Base-by-base conservation (phyloP, 2,888 invertebrate genomes). In the Drosophila histrio region DNA sequence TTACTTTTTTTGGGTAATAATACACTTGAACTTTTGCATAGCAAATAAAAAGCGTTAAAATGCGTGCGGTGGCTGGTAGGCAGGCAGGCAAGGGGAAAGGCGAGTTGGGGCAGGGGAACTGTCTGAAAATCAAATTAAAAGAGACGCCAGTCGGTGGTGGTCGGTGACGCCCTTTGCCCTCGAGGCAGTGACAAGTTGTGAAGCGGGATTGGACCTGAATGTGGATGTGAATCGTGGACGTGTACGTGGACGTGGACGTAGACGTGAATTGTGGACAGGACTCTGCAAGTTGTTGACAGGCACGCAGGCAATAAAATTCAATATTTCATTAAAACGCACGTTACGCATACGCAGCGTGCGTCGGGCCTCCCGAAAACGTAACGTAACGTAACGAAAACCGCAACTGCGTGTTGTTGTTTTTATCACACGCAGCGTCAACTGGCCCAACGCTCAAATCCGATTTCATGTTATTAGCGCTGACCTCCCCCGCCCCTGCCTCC, bases 241-340 rank as follows among this genome's bases (percentile, higher is more conserved):
- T 17, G 46, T 6, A 24, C n/a, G 46, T 15, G 44, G 11, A 32
- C 30, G 61, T 32, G 52, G 22, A 22, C 34, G 38, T 44, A 34
- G 3, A 26, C 28, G 17, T 47, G 56, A 9, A 21, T 32, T 32
- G 28, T 67, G 58, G 69, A 68, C 63, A 54, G 54, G 22, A 34
- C 54, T 71, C 57, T 38, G 56, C 63, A 77, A 89, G 88, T 89
- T 85, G 89, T 87, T 89, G 90, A 89, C 88, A 90, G 88, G 85
- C 90, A 89, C 88, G 88, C 89, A 89, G 89, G 86, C 89, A 89
- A 89, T 89, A 89, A 89, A 89, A 89, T 89, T 89, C 88, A 89
- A 89, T 89, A 89, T 89, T 89, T 89, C 87, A 89, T 89, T 89
- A 88, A 89, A 89, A 78, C 82, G 85, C 86, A 77, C 75, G 79